Conservation (phyloP, 2,113 vertebrate species). For the Casuarius casuarius region DNA sequence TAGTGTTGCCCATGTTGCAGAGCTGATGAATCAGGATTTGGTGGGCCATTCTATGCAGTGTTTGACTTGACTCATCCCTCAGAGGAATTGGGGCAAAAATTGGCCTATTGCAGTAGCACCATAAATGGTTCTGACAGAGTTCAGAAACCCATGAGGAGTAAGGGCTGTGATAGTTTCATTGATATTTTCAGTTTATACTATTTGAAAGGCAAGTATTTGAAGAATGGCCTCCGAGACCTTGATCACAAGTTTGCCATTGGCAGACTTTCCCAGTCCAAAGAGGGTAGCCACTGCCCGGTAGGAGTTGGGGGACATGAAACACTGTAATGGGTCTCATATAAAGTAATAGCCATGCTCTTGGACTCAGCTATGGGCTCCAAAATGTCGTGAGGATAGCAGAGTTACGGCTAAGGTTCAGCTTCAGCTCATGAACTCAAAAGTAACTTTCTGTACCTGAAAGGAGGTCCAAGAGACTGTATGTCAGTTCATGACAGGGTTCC, state of each 20-base stretch:
- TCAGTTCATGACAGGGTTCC: background rate
- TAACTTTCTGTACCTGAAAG: background rate
- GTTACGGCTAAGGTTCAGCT: background rate
- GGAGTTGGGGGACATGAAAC: rapidly evolving
- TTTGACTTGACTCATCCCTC: too few species aligned
- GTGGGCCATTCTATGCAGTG: too few species aligned
- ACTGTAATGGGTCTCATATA: too few species aligned
- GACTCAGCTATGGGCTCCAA: background rate
- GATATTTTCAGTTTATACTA: background rate
- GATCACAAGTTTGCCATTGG: background rate
- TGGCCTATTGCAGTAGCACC: too few species aligned
- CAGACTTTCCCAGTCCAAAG: background rate
- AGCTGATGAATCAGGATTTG: too few species aligned
- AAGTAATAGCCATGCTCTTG: background rate
- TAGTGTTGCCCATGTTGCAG: too few species aligned
- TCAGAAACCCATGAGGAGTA: background rate
- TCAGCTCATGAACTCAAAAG: background rate
- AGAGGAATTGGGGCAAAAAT: too few species aligned
- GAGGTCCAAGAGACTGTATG: too few species aligned
- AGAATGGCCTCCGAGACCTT: background rate
- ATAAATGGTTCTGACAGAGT: too few species aligned
- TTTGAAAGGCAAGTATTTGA: background rate
- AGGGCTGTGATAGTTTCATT: background rate
- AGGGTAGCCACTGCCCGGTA: background rate
- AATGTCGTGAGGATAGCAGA: background rate